These are phyloP conservation scores for Itoplectis maculator DNA, from an alignment of 2,888 invertebrate genomes.

Conservation along the genomic window DNA sequence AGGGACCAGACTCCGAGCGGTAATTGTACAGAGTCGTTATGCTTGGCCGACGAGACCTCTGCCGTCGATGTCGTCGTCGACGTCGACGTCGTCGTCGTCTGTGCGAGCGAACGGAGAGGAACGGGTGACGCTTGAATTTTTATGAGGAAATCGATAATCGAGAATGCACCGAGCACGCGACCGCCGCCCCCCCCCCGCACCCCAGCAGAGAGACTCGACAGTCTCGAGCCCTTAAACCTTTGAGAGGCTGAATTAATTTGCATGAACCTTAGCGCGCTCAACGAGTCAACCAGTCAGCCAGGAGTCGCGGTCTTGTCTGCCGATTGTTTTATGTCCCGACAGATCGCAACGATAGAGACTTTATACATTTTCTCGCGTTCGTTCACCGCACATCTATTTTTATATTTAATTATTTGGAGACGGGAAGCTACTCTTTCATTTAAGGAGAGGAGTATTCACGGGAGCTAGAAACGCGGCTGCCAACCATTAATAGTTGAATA, in stretches of 20 bases:
- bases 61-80: slow-evolving; percentile 8
- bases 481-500: no score
- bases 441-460: no score
- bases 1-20: slow-evolving; percentile 46
- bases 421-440: neutral
- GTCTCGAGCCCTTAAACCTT: slow-evolving; percentile 43
- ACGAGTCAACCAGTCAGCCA: neutral
- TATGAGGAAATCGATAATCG: slow-evolving; percentile 65
- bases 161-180: slow-evolving; percentile 49
- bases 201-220: slow-evolving; percentile 42
- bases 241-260: slow-evolving; percentile 58
- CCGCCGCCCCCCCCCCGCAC: slow-evolving; percentile 28
- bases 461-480: no score
- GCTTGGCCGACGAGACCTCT: slow-evolving; percentile 48
- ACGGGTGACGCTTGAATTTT: slow-evolving; percentile 59
- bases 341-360: no score
- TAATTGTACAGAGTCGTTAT: slow-evolving; percentile 65
- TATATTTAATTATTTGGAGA: neutral
- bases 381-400: neutral
- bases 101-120: slow-evolving; percentile 27
- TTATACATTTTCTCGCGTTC: neutral
- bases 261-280: slow-evolving; percentile 41
- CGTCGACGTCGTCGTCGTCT: slow-evolving; percentile 41
- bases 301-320: neutral
- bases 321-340: neutral